Percentiles rank a stretch among this genome's conserved stretches.
Evolutionary conservation across 2,888 invertebrate species (phyloP).

Genomic region (Zygogramma bicolorata): DNA sequence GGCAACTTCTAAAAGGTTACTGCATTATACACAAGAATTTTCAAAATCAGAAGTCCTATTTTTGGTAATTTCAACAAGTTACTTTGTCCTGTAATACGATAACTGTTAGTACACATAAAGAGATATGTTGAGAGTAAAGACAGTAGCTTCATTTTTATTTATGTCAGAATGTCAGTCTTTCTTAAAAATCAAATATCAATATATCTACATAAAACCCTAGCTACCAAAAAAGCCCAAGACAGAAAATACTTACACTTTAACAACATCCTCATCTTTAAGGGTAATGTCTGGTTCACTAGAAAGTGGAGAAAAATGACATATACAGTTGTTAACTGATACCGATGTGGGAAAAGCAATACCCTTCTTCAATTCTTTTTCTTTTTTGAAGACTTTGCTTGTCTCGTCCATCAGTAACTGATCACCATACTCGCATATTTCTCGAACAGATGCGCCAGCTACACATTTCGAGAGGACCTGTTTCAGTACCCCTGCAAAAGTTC

Average conservation of each 20-base stretch:
- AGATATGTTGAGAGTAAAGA: too few relatives aligned
- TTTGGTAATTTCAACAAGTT: too few relatives aligned
- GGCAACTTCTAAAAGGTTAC: too few relatives aligned
- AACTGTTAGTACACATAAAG: too few relatives aligned
- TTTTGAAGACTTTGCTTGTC: slow-evolving; percentile 96
- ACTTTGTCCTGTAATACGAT: too few relatives aligned
- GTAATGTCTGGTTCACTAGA: slow-evolving; percentile 90
- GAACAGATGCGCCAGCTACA: slow-evolving; percentile 87
- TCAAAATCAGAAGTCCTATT: too few relatives aligned
- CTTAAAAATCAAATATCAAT: too few relatives aligned
- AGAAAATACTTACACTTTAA: slow-evolving; percentile 89
- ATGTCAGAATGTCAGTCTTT: too few relatives aligned
- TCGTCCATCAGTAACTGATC: slow-evolving; percentile 90
- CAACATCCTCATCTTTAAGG: slow-evolving; percentile 92
- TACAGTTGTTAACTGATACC: slow-evolving; percentile 98
- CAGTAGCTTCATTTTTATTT: too few relatives aligned
- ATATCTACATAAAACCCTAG: too few relatives aligned
- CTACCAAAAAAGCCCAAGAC: neutral
- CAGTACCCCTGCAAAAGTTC: slow-evolving; percentile 89
- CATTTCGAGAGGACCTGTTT: slow-evolving; percentile 91
- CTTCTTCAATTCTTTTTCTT: slow-evolving; percentile 97
- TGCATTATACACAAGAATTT: too few relatives aligned
- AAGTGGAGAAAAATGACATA: slow-evolving; percentile 98
- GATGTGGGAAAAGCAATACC: slow-evolving; percentile 99
- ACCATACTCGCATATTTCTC: slow-evolving; percentile 92